Conservation (phyloP, 2,113 vertebrate genomes). For the Zosterops pallidus region DNA sequence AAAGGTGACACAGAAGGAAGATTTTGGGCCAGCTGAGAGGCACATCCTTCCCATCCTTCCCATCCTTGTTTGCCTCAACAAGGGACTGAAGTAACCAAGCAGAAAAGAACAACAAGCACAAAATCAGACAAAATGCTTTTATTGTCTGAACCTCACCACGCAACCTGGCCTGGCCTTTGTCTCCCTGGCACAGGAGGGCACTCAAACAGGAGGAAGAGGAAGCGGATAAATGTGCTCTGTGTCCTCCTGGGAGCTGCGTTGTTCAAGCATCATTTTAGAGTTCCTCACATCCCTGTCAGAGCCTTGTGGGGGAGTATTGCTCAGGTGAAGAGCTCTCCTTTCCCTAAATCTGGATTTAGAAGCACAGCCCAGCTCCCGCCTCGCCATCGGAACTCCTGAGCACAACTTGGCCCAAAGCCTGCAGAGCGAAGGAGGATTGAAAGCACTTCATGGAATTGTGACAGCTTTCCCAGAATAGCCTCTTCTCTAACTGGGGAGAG, state of each 20-base stretch:
- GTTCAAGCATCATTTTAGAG: not conserved
- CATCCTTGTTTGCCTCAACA: not conserved
- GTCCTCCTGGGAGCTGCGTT: not conserved
- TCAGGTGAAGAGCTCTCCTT: not conserved
- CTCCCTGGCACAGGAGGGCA: not conserved
- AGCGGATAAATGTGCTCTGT: not conserved
- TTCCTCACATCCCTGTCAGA: not conserved
- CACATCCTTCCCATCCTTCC: not conserved
- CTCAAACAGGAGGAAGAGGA: not conserved
- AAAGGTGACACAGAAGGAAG: fast-evolving
- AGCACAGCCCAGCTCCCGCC: not conserved
- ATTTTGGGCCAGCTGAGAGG: fast-evolving
- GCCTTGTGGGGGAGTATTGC: not conserved
- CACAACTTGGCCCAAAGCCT: not conserved
- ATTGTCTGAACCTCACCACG: not conserved
- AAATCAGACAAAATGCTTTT: not conserved
- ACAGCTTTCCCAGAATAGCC: conserved; percentile 10
- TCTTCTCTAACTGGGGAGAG: conserved; percentile 1
- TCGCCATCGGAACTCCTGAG: not conserved
- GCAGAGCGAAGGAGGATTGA: not conserved
- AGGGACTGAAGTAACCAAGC: not conserved
- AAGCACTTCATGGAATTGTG: not conserved
- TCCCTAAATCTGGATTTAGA: not conserved
- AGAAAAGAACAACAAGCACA: not conserved
- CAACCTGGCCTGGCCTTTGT: fast-evolving